Evolutionary conservation across 2,797 vertebrate genomes (phyloP), one percentile per base, ranked within the genome.

Genomic region (Menidia menidia): DNA sequence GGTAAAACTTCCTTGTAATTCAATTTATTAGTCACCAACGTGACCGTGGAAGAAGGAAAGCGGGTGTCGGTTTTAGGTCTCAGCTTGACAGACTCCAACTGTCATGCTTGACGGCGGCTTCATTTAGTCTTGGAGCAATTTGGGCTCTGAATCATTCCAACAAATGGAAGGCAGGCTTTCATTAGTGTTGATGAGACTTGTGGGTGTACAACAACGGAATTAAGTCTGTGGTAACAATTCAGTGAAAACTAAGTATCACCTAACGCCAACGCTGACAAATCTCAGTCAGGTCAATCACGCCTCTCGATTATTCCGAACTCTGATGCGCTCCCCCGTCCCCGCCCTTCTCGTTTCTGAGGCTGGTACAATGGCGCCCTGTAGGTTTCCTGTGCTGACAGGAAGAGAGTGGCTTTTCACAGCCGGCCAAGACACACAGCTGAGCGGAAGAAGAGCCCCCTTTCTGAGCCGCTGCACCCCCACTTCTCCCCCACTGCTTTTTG

Each of bases 351-450:
- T 4, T 4, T 66, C 73, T 6, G 32, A 73, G 59, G 63, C 64
- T 69, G 60, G 71, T 50, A 92, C 89, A 91, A 92, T 90, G 81
- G 74, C 78, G 75, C 88, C 90, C 88, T 90, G 87, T 89, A 77
- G 82, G 80, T 82, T 90, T 90, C 88, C 88, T 90, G 85, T 67
- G 71, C 87, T 81, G 85, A 89, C 88, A 91, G 91, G 90, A 92
- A 92, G 87, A 91, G 85, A 85, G 86, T 43, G 62, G 88, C 89
- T 90, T 92, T 92, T 92, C 92, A 92, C 88, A 83, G 85, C 68
- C 80, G 64, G 92, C 92, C 92, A 92, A 92, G 84, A 80, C 84
- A 73, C 87, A 77, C 92, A 92, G 92, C 92, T 92, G 92, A 92
- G 85, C 88, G 92, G 92, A 92, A 91, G 89, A 82, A 42, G 65